Evolutionary conservation across 2,888 invertebrate genomes (phyloP).

Genomic region (Nomada hirtipes): DNA sequence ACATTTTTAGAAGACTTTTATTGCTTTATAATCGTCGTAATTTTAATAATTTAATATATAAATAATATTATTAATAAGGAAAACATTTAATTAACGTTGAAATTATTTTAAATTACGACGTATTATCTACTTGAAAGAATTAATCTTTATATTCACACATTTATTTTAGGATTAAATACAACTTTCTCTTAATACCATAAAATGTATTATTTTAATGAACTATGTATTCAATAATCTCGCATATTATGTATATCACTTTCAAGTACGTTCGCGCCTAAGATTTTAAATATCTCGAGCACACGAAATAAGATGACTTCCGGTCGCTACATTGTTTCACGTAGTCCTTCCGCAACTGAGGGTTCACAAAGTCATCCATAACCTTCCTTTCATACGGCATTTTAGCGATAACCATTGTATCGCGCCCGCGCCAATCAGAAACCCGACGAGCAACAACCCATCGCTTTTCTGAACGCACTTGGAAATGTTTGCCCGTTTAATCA

Average conservation of each 20-base stretch:
- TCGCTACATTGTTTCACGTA: not conserved
- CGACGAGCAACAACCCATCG: not conserved
- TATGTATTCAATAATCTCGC: not conserved
- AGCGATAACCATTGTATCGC: not conserved
- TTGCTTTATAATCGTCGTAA: no score
- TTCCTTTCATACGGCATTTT: not conserved
- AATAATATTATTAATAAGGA: no score
- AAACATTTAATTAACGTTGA: no score
- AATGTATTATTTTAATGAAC: no score
- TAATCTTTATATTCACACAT: no score
- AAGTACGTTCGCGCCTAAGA: not conserved
- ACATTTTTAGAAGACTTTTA: no score
- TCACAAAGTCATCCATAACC: slow-evolving; percentile 23
- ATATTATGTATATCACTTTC: not conserved
- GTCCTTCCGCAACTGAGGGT: not conserved
- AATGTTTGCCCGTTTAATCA: slow-evolving; percentile 1
- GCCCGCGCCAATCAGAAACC: slow-evolving; percentile 20
- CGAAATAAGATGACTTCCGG: slow-evolving; percentile 19
- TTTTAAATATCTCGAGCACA: not conserved
- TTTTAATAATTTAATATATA: no score
- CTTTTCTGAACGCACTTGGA: slow-evolving; percentile 26
- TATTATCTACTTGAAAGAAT: no score
- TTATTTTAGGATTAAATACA: not conserved
- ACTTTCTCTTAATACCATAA: no score
- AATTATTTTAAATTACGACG: no score